Evolutionary conservation across 2,797 vertebrate species (phyloP).

Genomic region (Phoxinus dragarum): DNA sequence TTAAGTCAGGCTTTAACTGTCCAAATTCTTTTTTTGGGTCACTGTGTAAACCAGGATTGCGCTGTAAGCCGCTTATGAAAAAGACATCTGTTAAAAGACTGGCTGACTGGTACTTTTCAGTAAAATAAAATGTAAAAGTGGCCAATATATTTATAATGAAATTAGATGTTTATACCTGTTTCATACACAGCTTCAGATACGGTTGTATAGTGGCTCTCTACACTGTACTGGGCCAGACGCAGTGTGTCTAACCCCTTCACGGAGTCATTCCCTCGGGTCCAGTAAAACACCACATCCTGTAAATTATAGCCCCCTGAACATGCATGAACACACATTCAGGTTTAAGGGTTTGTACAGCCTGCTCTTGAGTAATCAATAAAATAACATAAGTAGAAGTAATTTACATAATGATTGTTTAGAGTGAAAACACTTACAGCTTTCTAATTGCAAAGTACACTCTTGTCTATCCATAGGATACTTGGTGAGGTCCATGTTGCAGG

Average conservation of each 20-base stretch:
- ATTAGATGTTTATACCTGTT: constrained; percentile 76
- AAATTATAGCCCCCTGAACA: constrained; percentile 89
- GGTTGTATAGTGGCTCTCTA: constrained; percentile 89
- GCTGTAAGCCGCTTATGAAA: not conserved
- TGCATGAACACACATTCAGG: constrained; percentile 22
- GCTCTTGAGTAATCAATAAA: not conserved
- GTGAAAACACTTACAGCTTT: constrained; percentile 84
- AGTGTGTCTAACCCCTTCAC: constrained; percentile 87
- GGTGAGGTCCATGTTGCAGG: constrained; percentile 92
- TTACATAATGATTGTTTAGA: not conserved
- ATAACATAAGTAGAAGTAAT: not conserved
- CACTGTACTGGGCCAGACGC: constrained; percentile 87
- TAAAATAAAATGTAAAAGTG: not conserved
- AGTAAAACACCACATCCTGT: constrained; percentile 91
- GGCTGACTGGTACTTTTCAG: not conserved
- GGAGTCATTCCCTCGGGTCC: constrained; percentile 91
- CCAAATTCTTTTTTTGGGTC: not conserved
- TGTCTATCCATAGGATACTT: constrained; percentile 95
- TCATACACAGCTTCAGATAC: constrained; percentile 89
- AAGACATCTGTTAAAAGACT: not conserved
- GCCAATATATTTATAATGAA: not conserved
- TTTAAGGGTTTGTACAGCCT: not conserved
- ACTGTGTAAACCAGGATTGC: constrained; percentile 6
- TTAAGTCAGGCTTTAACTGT: not conserved
- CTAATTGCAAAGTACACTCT: constrained; percentile 89